These are phyloP conservation scores for Heterocephalus glaber DNA, from an alignment of 2,113 vertebrate species.

Conservation along the genomic window DNA sequence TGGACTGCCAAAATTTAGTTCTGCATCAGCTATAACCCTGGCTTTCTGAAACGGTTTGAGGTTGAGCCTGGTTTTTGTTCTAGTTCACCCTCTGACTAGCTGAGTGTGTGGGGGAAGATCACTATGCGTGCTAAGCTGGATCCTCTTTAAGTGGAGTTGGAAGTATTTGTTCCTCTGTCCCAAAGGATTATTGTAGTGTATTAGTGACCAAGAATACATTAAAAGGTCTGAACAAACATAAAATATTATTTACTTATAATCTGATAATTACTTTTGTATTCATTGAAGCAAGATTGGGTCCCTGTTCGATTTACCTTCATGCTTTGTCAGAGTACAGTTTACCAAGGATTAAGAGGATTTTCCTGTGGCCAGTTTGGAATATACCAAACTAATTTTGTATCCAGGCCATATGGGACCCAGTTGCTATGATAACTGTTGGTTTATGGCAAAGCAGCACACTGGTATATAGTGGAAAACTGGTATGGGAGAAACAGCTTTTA, in stretches of 20 bases:
- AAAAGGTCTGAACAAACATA: not conserved
- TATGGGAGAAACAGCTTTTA: slow-evolving; percentile 9
- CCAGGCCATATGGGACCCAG: not conserved
- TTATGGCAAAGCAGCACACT: not conserved
- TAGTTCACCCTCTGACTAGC: not conserved
- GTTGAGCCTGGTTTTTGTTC: not conserved
- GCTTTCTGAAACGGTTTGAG: not conserved
- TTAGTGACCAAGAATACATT: not conserved
- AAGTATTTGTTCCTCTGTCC: not conserved
- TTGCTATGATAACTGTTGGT: not conserved
- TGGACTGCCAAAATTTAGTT: not conserved
- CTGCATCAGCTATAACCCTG: not conserved
- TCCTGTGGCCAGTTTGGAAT: not conserved
- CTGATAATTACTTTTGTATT: not conserved
- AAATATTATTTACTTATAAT: slow-evolving; percentile 13
- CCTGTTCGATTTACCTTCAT: not conserved
- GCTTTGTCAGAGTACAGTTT: not conserved
- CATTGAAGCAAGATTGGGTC: not conserved
- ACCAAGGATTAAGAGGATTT: not conserved
- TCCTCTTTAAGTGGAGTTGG: not conserved
- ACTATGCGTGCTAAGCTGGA: not conserved
- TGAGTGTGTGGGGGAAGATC: not conserved
- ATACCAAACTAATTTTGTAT: not conserved
- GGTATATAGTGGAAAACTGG: not conserved
- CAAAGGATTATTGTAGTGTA: not conserved